Evolutionary conservation across 2,113 vertebrate genomes (phyloP).

Genomic region (Bos taurus): ARS-UCD2.0 NC_037331.1:79225001-79225500

Average conservation of each 20-base stretch:
- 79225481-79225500: background rate
- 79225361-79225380: rapidly evolving
- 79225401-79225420: background rate
- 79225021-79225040: background rate
- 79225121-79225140: background rate
- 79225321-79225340: background rate
- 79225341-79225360: background rate
- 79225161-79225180: background rate
- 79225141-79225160: background rate
- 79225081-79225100: background rate
- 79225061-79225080: background rate
- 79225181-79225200: background rate
- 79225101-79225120: background rate
- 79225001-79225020: background rate
- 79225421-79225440: background rate
- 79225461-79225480: background rate
- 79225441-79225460: background rate
- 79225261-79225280: background rate
- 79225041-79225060: background rate
- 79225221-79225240: background rate
- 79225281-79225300: background rate
- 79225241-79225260: background rate
- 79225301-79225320: no score
- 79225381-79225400: background rate
- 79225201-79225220: background rate